Evolutionary conservation across 2,113 vertebrate genomes (phyloP).

Genomic region (Paramormyrops kingsleyae): DNA sequence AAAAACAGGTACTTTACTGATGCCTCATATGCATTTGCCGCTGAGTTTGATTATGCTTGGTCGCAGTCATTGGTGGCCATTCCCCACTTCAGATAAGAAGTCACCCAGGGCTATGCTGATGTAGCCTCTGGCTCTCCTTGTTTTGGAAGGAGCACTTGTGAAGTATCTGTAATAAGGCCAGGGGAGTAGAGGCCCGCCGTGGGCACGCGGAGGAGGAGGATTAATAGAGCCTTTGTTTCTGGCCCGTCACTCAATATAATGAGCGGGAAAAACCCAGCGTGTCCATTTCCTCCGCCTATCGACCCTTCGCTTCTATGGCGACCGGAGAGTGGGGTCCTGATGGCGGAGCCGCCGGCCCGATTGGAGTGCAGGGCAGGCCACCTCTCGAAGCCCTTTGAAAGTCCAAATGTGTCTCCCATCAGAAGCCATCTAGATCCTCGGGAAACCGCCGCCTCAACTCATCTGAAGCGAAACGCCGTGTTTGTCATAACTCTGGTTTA

Average conservation of each 20-base stretch:
- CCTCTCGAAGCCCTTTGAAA: conserved; percentile 4
- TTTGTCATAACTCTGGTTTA: neutral
- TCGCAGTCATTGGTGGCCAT: neutral
- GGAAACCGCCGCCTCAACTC: neutral
- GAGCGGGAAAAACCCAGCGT: neutral
- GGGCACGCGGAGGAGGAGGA: neutral
- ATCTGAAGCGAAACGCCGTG: neutral
- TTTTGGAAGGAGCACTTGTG: neutral
- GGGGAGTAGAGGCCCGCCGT: neutral
- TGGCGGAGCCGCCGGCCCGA: neutral
- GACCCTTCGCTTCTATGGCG: neutral
- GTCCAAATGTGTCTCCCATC: neutral
- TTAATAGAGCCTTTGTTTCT: neutral
- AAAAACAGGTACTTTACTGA: neutral
- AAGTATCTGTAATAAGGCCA: neutral
- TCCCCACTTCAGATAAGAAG: neutral
- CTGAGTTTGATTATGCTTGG: neutral
- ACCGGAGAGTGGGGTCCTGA: neutral
- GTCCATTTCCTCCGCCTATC: neutral
- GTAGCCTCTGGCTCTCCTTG: neutral
- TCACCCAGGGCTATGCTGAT: neutral
- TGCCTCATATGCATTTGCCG: neutral
- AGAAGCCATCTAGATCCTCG: neutral
- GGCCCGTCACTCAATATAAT: conserved; percentile 15
- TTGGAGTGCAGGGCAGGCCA: neutral